Base-by-base conservation (phyloP, 1,140 invertebrate species). In the Drosophila equinoxialis region DNA sequence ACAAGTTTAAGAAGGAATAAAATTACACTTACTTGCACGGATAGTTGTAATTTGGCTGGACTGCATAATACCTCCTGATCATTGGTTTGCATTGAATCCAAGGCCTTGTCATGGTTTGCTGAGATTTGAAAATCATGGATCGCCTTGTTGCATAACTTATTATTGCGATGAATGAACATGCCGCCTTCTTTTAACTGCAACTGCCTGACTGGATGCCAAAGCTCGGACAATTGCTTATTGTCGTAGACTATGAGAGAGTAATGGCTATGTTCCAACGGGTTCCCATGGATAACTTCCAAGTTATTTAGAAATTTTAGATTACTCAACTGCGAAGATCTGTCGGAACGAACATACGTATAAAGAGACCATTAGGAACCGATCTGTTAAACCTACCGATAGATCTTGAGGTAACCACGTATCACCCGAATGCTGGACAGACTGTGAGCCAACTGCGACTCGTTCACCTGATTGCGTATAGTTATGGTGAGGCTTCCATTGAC, bases 1-100 rank as follows among this genome's bases (percentile, higher is more conserved):
- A 17, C 1, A 23, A 23, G 23, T 26, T 2, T 26, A 30, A 30
- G 30, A 30, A 30, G 1, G 20, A 35, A 54, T 14, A 13, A 13
- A 30, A 6, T 20, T 45, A 4, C 6, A 7, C 17, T 57, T 58
- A 73, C 76, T 67, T 63, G 69, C 8, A 77, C 67, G 10, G 13
- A 20, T 14, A 87, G 59, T 13, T 66, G 70, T 51, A 91, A 23
- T 51, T 90, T 91, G 7, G 71, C 51, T 0, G 90, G 90, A 35
- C 83, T 82, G 61, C 90, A 91, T 1, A 89, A 65, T 1, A 91
- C 90, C 62, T 91, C 90, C 61, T 91, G 90, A 58, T 91, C 90
- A 59, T 66, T 91, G 4, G 65, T 77, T 37, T 91, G 90, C 41
- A 90, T 30, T 2, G 83, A 75, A 35, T 91, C 78, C n/a, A 79